Evolutionary conservation across 2,797 vertebrate species (phyloP).

Genomic region (Catostomus latipinnis): DNA sequence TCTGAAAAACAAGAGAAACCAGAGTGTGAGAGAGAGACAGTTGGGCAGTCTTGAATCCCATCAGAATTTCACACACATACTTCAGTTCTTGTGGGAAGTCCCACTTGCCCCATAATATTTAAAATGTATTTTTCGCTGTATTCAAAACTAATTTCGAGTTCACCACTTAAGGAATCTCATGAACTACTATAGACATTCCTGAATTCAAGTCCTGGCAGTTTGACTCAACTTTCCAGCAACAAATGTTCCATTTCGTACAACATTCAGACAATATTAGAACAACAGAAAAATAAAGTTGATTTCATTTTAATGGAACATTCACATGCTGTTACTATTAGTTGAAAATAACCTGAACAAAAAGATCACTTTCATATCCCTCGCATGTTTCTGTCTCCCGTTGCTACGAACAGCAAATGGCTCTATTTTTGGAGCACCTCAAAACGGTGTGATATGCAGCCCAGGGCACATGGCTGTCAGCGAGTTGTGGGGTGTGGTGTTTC

Average conservation of each 20-base stretch:
- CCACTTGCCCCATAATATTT: not conserved
- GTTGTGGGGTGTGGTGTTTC: slow-evolving; percentile 7
- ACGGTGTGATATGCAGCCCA: slow-evolving; percentile 18
- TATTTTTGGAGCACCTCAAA: slow-evolving; percentile 52
- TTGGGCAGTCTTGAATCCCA: slow-evolving; percentile 5
- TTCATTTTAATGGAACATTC: not conserved
- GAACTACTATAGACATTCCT: not conserved
- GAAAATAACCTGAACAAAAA: slow-evolving; percentile 13
- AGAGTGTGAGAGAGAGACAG: slow-evolving; percentile 2
- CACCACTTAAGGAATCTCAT: not conserved
- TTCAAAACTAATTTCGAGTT: not conserved
- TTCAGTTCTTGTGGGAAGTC: slow-evolving; percentile 10
- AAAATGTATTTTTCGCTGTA: not conserved
- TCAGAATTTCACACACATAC: slow-evolving; percentile 43
- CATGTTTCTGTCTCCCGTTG: slow-evolving; percentile 24
- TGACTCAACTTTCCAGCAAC: not conserved
- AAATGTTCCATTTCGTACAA: slow-evolving; percentile 3
- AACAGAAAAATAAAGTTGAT: not conserved
- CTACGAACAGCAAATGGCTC: slow-evolving; percentile 51
- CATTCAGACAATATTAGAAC: not conserved
- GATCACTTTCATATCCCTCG: slow-evolving; percentile 37
- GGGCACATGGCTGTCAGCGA: not conserved
- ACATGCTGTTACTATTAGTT: slow-evolving; percentile 10
- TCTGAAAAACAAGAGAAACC: slow-evolving; percentile 37
- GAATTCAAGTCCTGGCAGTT: not conserved